Evolutionary conservation across 2,888 invertebrate genomes (phyloP), one percentile per base, ranked within the genome.

Genomic region (Coremacera marginata): DNA sequence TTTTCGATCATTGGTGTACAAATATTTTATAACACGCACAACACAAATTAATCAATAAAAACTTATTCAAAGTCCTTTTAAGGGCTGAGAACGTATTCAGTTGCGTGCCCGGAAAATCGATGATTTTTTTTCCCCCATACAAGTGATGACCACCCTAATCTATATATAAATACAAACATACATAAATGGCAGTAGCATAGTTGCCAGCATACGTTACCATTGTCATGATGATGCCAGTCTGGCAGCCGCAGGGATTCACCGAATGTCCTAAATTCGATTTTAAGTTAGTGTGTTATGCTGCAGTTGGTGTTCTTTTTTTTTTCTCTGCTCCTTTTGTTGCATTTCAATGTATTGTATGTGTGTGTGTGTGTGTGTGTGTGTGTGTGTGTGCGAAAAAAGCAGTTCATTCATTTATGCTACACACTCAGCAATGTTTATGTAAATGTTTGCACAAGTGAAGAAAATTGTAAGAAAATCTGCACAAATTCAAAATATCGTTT

Each of bases 401-500:
- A 27, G 57, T 25, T 27, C 22, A 14, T 60, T 60, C 57, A 60
- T 60, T 22, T 44, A 44, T 44, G 44, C 44, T 44, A 44, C 44
- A 44, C 7, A 44, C 11, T 11, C 11, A 44, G 44, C 44, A 11
- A 14, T 44, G 44, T 14, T 44, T 44, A 44, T 44, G 44, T 14
- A 44, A 44, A 44, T 44, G 44, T 44, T 44, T 44, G 44, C 11
- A 44, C 44, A 44, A 44, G 44, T 44, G 14, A 55, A 55, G 55
- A 55, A 55, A 55, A 16, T 14, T 68, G 49, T 51, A 51, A 68
- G 51, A 51, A 68, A 68, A 68, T 68, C 68, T 51, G 49, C 51
- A 68, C 51, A 51, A 49, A 51, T 49, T 68, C 68, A 51, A 68
- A 68, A 68, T 25, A 51, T 68, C 68, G 68, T 68, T 68, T 68